phyloP scores from a whole-genome alignment of 1,140 invertebrate species.

The Lethrus apterus region DNA sequence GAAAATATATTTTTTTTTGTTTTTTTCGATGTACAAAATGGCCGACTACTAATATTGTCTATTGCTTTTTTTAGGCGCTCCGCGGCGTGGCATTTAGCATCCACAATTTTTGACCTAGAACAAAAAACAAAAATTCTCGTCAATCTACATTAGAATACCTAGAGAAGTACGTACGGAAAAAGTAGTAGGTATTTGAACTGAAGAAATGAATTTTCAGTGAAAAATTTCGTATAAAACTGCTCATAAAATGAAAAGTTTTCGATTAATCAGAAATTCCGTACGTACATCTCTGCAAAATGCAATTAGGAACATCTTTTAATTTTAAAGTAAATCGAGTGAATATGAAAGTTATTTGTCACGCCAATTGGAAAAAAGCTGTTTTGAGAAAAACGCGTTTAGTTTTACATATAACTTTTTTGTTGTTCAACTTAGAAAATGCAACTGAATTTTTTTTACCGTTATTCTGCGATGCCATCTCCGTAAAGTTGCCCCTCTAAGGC shows the following conservation, averaged over 20 bases:
- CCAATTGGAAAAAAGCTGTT: conserved; percentile 4
- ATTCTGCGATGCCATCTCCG: conserved; percentile 6
- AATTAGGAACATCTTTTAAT: neutral
- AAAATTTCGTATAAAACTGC: conserved; percentile 7
- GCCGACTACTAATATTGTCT: neutral
- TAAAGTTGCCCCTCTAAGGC: conserved; percentile 6
- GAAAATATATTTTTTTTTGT: neutral
- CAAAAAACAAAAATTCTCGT: neutral
- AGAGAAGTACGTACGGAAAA: conserved; percentile 1
- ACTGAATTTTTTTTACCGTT: conserved; percentile 2
- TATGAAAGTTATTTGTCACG: neutral
- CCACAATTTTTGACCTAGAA: neutral
- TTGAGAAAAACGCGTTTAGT: conserved; percentile 7
- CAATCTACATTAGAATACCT: neutral
- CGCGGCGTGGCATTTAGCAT: neutral
- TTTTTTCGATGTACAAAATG: conserved; percentile 5
- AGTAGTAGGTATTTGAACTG: conserved; percentile 1
- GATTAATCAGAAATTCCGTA: conserved; percentile 7
- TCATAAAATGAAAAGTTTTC: conserved; percentile 8
- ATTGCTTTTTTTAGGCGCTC: neutral
- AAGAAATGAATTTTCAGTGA: conserved; percentile 6
- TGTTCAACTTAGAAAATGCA: neutral
- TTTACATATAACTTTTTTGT: neutral
- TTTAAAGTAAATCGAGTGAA: neutral
- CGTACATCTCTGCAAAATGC: conserved; percentile 1